Conservation (phyloP, 2,888 invertebrate genomes). For the Latrodectus hesperus region DNA sequence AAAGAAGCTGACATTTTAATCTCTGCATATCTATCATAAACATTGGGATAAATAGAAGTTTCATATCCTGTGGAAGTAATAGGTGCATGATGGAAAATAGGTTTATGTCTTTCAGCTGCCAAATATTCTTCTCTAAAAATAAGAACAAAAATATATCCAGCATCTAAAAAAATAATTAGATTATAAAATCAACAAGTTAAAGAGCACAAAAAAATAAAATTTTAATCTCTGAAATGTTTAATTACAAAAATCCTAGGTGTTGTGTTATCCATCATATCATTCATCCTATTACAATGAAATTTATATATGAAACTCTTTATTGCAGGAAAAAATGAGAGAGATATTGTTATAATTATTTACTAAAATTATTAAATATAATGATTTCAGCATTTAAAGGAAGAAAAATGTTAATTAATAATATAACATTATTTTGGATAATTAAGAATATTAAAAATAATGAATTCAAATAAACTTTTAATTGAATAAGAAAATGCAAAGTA, state of each 20-base stretch:
- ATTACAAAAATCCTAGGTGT: neutral
- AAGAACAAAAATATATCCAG: conserved; percentile 5
- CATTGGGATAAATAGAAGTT: conserved; percentile 85
- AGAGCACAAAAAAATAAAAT: neutral
- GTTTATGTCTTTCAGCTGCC: conserved; percentile 73
- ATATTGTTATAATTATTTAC: too few species aligned
- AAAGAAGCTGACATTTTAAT: conserved; percentile 83
- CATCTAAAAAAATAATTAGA: neutral
- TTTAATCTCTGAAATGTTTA: neutral
- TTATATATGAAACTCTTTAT: too few species aligned
- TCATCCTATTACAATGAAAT: too few species aligned
- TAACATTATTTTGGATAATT: too few species aligned
- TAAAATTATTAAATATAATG: too few species aligned
- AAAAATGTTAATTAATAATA: too few species aligned
- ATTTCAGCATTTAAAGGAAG: too few species aligned
- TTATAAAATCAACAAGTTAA: neutral
- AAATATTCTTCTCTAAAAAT: conserved; percentile 75
- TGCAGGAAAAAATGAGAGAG: too few species aligned
- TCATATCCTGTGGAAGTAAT: neutral
- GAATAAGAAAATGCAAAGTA: too few species aligned
- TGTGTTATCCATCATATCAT: neutral
- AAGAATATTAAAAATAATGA: too few species aligned
- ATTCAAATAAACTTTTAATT: too few species aligned
- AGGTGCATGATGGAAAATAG: conserved; percentile 71
- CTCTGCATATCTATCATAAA: conserved; percentile 86